Evolutionary conservation across 2,888 invertebrate species (phyloP), one percentile per base, ranked within the genome.

Genomic region (Imbricaverruca yamaguchii): DNA sequence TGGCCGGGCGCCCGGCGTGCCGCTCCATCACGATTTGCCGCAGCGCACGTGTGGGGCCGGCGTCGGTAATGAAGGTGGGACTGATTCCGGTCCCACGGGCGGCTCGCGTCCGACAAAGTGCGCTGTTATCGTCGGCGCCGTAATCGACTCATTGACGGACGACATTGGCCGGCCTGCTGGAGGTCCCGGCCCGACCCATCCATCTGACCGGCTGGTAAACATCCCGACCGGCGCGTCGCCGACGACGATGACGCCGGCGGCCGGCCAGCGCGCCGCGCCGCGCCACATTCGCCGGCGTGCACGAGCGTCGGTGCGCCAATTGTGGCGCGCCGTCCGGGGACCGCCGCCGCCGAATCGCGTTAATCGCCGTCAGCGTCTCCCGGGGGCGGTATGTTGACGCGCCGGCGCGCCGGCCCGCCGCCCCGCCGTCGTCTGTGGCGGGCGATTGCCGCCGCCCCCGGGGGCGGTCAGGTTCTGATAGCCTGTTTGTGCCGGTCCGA

Each of bases 91-190:
- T 74, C 74, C 74, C 74, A 13, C 21, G 12, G 13, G 39, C 39
- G 13, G 39, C 53, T 18, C 39, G 15, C 53, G 74, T 18, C 53
- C 18, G 74, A 74, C 74, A 74, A 74, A 74, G 53, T 74, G 74
- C 74, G 53, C 53, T 21, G 74, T 39, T 74, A 74, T 74, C 74
- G 74, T 8, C 74, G 11, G 74, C 74, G 74, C 18, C 74, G 74
- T 74, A 74, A 74, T 74, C 74, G 74, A 74, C 74, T 74, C 74
- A 74, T 53, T 74, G 74, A 74, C 18, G 39, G 74, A 53, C 74
- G 74, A 74, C 74, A 74, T 74, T 74, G 13, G 13, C 10, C 65
- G 18, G 65, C 23, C 65, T n/a, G 18, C 65, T 10, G 10, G n/a
- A n/a, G 65, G 23, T 65, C 23, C 74, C 18, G 74, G 74, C 12